Conservation (phyloP, 2,888 invertebrate species). For the Drosophila paramelanica region DNA sequence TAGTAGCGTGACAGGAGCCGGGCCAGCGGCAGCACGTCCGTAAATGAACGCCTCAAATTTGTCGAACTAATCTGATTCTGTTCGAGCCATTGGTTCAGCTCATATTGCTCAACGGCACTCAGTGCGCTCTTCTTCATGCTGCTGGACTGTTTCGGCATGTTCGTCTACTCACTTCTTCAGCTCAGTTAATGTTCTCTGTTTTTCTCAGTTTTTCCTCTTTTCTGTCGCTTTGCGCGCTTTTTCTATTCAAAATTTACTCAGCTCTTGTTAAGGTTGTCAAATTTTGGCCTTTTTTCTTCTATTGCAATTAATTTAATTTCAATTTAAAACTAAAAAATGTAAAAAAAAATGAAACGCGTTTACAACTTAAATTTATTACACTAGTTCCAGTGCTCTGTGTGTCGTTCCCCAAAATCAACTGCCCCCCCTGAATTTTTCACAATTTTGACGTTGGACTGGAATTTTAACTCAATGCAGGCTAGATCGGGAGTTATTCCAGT, state of each 20-base stretch:
- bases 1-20: constrained; percentile 89
- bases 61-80: constrained; percentile 28
- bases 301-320: background rate
- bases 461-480: background rate
- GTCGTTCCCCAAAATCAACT: constrained; percentile 33
- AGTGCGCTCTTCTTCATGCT: constrained; percentile 31
- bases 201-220: background rate
- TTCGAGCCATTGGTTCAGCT: constrained; percentile 52
- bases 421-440: background rate
- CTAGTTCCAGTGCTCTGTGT: constrained; percentile 25
- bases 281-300: too few species aligned
- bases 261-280: too few species aligned
- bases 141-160: constrained; percentile 20
- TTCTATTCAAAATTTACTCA: background rate
- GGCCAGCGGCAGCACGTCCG: constrained; percentile 89
- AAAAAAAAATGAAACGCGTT: constrained; percentile 8
- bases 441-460: background rate
- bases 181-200: background rate
- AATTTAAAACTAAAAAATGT: constrained; percentile 1
- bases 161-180: too few species aligned
- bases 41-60: constrained; percentile 89
- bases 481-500: background rate
- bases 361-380: constrained; percentile 31
- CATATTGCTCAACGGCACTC: constrained; percentile 38
- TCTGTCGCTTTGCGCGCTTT: background rate